These are phyloP conservation scores for Lucilia sericata DNA, from an alignment of 1,140 invertebrate genomes.

Conservation along the genomic window DNA sequence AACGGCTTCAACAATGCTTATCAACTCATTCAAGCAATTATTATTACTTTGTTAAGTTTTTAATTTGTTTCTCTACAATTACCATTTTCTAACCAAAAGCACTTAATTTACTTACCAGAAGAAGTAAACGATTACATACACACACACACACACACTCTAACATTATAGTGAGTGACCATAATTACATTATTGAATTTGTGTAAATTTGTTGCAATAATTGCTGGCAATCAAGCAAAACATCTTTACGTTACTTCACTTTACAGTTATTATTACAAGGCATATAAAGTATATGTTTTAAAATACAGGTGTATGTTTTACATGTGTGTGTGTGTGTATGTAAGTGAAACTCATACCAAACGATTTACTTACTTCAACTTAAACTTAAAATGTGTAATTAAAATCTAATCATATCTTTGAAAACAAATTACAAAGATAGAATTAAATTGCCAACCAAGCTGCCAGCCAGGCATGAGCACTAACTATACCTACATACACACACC, in stretches of 20 bases:
- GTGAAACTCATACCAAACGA: background rate
- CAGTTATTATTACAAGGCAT: background rate
- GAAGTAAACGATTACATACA: background rate
- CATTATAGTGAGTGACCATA: background rate
- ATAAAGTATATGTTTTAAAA: background rate
- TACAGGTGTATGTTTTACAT: background rate
- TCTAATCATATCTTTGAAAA: conserved; percentile 17
- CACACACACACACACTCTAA: too few relatives aligned
- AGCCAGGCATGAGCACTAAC: background rate
- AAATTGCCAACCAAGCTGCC: background rate
- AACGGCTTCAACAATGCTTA: too few relatives aligned
- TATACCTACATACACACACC: background rate
- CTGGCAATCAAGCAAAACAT: conserved; percentile 8
- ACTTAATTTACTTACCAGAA: too few relatives aligned
- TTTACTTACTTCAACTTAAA: background rate
- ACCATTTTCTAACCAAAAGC: too few relatives aligned
- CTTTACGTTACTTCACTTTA: background rate
- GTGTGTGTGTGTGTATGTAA: background rate
- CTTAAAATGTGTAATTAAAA: conserved; percentile 25
- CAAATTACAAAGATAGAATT: conserved; percentile 15
- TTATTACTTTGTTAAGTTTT: too few relatives aligned
- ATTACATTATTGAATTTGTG: conserved; percentile 14
- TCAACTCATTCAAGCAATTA: too few relatives aligned
- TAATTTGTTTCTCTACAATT: too few relatives aligned
- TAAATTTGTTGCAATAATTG: conserved; percentile 27